A percentile compares a stretch with the other conserved stretches of the same genome.
Evolutionary conservation across 2,113 vertebrate genomes (phyloP).

Genomic region (Nesoenas mayeri): DNA sequence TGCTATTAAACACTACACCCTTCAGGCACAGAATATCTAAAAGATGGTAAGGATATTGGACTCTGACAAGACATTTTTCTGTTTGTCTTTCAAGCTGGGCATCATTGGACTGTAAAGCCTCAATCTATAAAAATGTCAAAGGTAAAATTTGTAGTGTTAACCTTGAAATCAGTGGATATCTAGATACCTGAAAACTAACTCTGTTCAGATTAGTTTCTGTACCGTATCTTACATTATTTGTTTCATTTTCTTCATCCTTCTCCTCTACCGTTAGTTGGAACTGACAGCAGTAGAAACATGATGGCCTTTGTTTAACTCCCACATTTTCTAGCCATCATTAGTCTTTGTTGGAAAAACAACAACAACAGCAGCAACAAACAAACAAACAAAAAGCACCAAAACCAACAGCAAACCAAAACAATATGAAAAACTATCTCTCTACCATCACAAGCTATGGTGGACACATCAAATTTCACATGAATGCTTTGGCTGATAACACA

Average conservation of each 20-base stretch:
- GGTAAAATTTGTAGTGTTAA: not conserved
- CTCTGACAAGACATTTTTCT: not conserved
- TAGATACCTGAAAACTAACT: not conserved
- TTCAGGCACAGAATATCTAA: not conserved
- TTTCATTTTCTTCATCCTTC: not conserved
- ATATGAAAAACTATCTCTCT: not conserved
- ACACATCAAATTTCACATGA: not conserved
- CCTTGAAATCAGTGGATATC: not conserved
- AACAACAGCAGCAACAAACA: too few relatives aligned
- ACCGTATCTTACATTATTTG: not conserved
- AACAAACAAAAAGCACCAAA: too few relatives aligned
- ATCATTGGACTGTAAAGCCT: not conserved
- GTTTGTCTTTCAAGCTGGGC: not conserved
- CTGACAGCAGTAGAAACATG: not conserved
- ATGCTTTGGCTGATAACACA: not conserved
- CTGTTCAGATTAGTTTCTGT: not conserved
- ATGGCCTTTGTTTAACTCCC: not conserved
- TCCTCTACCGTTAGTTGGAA: not conserved
- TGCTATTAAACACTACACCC: not conserved
- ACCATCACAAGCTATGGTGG: not conserved
- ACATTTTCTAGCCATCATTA: not conserved
- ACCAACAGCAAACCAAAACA: not conserved
- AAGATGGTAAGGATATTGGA: not conserved
- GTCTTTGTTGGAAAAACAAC: not conserved
- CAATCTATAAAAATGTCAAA: not conserved